phyloP scores from a whole-genome alignment of 1,140 invertebrate genomes.

The Hyposmocoma kahamanoa region DNA sequence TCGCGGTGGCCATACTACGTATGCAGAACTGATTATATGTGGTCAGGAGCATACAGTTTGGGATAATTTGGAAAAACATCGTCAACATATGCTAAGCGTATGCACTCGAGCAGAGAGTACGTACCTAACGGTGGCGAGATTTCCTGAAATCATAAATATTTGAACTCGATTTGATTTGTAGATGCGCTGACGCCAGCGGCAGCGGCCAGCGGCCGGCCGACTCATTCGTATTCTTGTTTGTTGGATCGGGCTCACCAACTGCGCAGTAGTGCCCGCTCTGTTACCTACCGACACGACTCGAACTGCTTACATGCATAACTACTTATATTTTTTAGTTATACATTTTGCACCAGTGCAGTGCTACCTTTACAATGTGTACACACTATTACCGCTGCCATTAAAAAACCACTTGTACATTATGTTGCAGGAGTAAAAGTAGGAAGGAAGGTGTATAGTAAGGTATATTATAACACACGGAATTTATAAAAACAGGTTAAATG shows the following conservation, averaged over 20 bases:
- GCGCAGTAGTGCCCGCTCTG: neutral
- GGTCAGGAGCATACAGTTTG: conserved; percentile 20
- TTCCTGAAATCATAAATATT: conserved; percentile 54
- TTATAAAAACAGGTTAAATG: too few species aligned
- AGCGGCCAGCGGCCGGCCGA: too few species aligned
- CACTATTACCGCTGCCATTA: too few species aligned
- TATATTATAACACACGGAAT: too few species aligned
- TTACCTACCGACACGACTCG: too few species aligned
- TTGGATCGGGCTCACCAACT: conserved; percentile 2
- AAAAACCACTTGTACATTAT: too few species aligned
- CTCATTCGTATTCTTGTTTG: conserved; percentile 33
- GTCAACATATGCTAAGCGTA: conserved; percentile 34
- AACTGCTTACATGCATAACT: too few species aligned
- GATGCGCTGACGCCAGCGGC: conserved; percentile 27
- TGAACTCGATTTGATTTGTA: conserved; percentile 44
- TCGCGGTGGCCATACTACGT: neutral
- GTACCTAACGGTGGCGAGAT: conserved; percentile 27
- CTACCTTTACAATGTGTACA: too few species aligned
- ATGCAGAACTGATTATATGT: neutral
- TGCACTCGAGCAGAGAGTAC: conserved; percentile 10
- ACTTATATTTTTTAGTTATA: too few species aligned
- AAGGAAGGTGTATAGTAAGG: too few species aligned
- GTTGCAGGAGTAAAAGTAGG: too few species aligned
- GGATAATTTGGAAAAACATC: conserved; percentile 25
- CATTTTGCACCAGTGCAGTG: too few species aligned